A percentile compares a stretch with the other conserved stretches of the same genome.
These are phyloP conservation scores for Grammomys dolichurus DNA, from an alignment of 2,113 vertebrate genomes.

Conservation along the genomic window DNA sequence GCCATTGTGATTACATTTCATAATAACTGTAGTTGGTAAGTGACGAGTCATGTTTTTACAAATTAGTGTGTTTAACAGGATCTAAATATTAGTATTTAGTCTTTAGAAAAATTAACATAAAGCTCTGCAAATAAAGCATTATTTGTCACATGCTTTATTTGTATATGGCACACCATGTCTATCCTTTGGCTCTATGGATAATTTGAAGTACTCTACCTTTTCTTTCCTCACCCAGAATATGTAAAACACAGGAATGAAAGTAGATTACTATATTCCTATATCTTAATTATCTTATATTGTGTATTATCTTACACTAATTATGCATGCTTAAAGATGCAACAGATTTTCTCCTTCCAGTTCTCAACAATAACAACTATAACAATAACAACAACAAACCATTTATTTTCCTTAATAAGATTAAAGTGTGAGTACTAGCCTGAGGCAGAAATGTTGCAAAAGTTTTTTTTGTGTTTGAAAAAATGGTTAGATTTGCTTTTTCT, in stretches of 20 bases:
- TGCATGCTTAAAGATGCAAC: slow-evolving; percentile 11
- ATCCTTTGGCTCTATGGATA: slow-evolving; percentile 9
- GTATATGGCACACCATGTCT: not conserved
- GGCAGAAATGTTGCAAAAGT: slow-evolving; percentile 16
- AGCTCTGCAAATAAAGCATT: slow-evolving; percentile 3
- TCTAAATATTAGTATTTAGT: slow-evolving; percentile 4
- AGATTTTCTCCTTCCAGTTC: slow-evolving; percentile 37
- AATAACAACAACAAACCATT: slow-evolving; percentile 12
- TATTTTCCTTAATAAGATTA: slow-evolving; percentile 60
- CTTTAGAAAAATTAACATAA: not conserved
- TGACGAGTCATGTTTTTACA: slow-evolving; percentile 20
- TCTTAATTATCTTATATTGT: slow-evolving; percentile 9
- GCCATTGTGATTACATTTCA: slow-evolving; percentile 50
- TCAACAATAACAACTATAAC: slow-evolving; percentile 20
- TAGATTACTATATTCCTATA: not conserved
- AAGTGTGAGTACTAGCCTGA: slow-evolving; percentile 9
- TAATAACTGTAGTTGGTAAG: slow-evolving; percentile 39
- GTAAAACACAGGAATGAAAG: not conserved
- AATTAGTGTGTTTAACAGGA: slow-evolving; percentile 27
- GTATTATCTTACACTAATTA: slow-evolving; percentile 37
- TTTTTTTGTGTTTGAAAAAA: slow-evolving; percentile 16
- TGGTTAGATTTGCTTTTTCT: slow-evolving; percentile 10
- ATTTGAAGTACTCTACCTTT: not conserved
- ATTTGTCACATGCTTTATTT: not conserved
- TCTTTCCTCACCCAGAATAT: not conserved